Conservation (phyloP, 1,140 invertebrate genomes). For the Linepithema humile region DNA sequence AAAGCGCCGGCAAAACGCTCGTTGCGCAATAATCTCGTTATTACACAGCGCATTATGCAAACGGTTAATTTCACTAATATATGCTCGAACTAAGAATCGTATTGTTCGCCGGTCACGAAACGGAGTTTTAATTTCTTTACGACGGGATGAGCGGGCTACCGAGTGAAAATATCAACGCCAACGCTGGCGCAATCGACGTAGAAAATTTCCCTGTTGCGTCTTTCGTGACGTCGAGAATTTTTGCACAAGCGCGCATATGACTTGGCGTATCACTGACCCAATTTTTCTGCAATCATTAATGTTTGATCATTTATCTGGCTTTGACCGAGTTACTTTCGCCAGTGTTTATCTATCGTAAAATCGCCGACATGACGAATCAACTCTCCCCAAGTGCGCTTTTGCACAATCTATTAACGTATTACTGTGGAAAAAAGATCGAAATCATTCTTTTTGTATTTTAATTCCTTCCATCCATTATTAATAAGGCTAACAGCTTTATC, state of each 20-base stretch:
- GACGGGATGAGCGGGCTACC: not conserved
- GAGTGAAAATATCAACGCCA: conserved; percentile 44
- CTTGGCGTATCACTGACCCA: conserved; percentile 8
- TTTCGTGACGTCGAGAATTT: not conserved
- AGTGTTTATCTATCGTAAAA: conserved; percentile 17
- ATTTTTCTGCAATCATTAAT: not conserved
- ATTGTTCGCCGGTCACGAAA: conserved; percentile 26
- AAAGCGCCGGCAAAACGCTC: not conserved
- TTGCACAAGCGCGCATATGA: conserved; percentile 20
- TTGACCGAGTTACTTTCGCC: conserved; percentile 54
- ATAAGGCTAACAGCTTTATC: too few relatives aligned
- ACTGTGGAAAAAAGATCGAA: not conserved
- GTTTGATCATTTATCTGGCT: conserved; percentile 43
- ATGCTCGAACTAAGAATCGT: conserved; percentile 26
- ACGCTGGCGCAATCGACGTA: not conserved
- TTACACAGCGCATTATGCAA: not conserved
- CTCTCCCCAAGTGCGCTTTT: conserved; percentile 37
- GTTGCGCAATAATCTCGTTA: conserved; percentile 2
- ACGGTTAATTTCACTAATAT: not conserved
- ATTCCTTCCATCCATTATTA: too few relatives aligned
- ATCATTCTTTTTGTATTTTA: too few relatives aligned
- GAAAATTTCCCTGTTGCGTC: conserved; percentile 17
- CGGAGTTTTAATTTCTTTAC: conserved; percentile 19
- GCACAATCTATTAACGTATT: conserved; percentile 4
- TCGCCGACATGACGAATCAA: conserved; percentile 29